Evolutionary conservation across 2,113 vertebrate genomes (phyloP).

Genomic region (Phrynosoma platyrhinos): DNA sequence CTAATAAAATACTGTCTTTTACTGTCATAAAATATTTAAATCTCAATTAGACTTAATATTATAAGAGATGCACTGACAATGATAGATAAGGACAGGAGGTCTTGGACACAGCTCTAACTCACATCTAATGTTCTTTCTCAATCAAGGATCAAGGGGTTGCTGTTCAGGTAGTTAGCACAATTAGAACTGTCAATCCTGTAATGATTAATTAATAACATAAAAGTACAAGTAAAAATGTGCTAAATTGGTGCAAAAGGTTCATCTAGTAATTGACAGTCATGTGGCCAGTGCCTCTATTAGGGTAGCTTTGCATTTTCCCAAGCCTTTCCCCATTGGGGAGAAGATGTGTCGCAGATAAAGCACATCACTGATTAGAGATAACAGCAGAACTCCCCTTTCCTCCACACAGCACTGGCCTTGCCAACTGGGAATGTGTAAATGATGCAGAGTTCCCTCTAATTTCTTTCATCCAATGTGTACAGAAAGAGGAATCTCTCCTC

Average conservation of each 20-base stretch:
- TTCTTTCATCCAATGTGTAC: no score
- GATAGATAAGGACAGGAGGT: constrained; percentile 17
- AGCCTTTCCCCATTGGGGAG: no score
- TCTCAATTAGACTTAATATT: constrained; percentile 51
- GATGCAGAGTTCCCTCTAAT: no score
- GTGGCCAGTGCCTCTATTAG: no score
- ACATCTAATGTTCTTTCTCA: not conserved
- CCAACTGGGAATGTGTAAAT: no score
- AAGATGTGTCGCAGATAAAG: no score
- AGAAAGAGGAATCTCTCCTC: no score
- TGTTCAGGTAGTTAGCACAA: not conserved
- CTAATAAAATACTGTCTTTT: constrained; percentile 55
- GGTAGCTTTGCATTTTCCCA: no score
- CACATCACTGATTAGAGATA: no score
- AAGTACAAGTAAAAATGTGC: not conserved
- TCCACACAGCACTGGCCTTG: no score
- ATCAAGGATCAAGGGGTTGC: constrained; percentile 14
- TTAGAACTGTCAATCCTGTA: not conserved
- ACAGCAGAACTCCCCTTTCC: no score
- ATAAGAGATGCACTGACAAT: constrained; percentile 7
- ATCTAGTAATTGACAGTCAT: not conserved
- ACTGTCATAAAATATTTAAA: constrained; percentile 65
- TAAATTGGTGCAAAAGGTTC: not conserved
- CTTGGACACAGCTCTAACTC: not conserved
- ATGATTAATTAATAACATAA: not conserved